Evolutionary conservation across 2,888 invertebrate genomes (phyloP).

Genomic region (Eupelmus urozonus): DNA sequence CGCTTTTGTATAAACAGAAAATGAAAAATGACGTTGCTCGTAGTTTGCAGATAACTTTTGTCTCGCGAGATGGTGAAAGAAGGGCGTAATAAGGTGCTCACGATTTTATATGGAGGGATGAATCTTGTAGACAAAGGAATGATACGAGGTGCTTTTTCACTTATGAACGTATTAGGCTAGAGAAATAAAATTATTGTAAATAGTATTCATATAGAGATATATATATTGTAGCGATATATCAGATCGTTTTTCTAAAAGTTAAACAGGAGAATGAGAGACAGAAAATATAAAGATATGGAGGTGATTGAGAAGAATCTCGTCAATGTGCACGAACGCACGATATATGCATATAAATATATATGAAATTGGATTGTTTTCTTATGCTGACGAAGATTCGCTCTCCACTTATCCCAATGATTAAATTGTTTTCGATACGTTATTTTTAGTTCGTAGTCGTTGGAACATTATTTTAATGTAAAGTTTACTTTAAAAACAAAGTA

Average conservation of each 20-base stretch:
- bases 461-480: conserved; percentile 61
- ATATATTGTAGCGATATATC: conserved; percentile 30
- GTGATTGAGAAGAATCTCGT: conserved; percentile 20
- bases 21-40: conserved; percentile 26
- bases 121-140: conserved; percentile 44
- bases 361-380: conserved; percentile 37
- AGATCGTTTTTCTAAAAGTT: conserved; percentile 59
- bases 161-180: conserved; percentile 24
- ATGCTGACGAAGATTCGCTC: conserved; percentile 8
- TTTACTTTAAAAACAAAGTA: conserved; percentile 50
- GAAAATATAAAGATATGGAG: conserved; percentile 26
- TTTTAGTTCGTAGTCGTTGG: conserved; percentile 45
- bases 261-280: conserved; percentile 1
- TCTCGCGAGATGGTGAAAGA: conserved; percentile 7
- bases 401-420: conserved; percentile 28
- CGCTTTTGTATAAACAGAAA: conserved; percentile 27
- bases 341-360: conserved; percentile 49
- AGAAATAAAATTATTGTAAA: conserved; percentile 61
- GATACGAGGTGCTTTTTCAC: conserved; percentile 52
- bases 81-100: conserved; percentile 51
- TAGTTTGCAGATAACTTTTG: conserved; percentile 30
- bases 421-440: conserved; percentile 44
- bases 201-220: conserved; percentile 56
- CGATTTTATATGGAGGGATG: conserved; percentile 39
- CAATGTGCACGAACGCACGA: conserved; percentile 42